Evolutionary conservation across 2,113 vertebrate genomes (phyloP).

Genomic region (Catharus fuscescens): DNA sequence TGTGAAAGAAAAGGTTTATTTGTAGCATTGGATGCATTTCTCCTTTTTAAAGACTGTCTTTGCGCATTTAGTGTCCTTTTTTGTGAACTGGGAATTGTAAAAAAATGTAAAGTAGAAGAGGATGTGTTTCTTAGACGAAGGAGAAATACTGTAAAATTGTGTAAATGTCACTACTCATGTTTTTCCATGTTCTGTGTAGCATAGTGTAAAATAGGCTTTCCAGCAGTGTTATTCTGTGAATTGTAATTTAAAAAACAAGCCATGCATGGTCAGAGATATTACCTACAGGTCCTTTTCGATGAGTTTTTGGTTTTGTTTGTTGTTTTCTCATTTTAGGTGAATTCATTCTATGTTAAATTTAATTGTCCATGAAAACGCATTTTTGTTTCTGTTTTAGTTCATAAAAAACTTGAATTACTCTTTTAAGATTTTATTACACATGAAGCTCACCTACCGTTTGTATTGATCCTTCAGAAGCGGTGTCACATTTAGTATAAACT

Average conservation of each 20-base stretch:
- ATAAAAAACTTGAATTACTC: conserved; percentile 73
- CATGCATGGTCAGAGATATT: conserved; percentile 74
- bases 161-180: conserved; percentile 79
- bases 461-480: conserved; percentile 67
- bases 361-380: conserved; percentile 64
- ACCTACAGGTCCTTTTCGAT: conserved; percentile 15
- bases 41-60: conserved; percentile 60
- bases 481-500: conserved; percentile 49
- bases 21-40: conserved; percentile 74
- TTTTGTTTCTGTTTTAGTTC: conserved; percentile 61
- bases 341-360: conserved; percentile 65
- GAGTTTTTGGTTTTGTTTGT: conserved; percentile 39
- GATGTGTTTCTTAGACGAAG: conserved; percentile 69
- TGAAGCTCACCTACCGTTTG: conserved; percentile 23
- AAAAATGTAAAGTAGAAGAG: conserved; percentile 76
- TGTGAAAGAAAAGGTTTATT: conserved; percentile 52
- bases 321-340: conserved; percentile 68
- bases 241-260: conserved; percentile 86
- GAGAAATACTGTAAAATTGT: conserved; percentile 84
- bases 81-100: conserved; percentile 75
- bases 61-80: conserved; percentile 49
- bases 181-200: conserved; percentile 76
- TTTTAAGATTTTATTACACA: conserved; percentile 51
- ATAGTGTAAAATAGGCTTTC: conserved; percentile 87
- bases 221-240: conserved; percentile 87